These are phyloP conservation scores for Phyllotreta cruciferae DNA, from an alignment of 2,888 invertebrate genomes.

Conservation along the genomic window DNA sequence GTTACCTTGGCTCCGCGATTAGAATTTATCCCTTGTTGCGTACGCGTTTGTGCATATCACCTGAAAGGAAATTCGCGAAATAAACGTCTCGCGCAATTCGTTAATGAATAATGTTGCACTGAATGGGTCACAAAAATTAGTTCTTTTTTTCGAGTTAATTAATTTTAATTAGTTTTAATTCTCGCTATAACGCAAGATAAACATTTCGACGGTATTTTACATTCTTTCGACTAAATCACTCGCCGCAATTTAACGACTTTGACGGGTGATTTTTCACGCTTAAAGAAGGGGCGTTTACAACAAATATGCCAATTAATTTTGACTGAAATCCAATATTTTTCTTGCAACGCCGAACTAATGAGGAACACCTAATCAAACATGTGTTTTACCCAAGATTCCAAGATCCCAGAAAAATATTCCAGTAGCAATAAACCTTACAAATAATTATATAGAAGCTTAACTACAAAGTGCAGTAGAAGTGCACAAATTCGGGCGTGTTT, in stretches of 20 bases:
- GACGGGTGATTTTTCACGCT: conserved; percentile 14
- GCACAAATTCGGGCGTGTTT: no score
- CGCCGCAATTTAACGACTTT: conserved; percentile 11
- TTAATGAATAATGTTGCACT: no score
- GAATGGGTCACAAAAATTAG: no score
- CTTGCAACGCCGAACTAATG: conserved; percentile 31
- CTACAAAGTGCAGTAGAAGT: no score
- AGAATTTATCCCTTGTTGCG: conserved; percentile 26
- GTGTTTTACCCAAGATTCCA: conserved; percentile 13
- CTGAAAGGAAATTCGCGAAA: no score
- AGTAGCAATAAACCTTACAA: no score
- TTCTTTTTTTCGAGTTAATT: neutral
- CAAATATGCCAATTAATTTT: conserved; percentile 37
- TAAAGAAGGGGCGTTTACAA: conserved; percentile 27
- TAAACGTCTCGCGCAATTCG: no score
- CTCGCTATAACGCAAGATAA: neutral
- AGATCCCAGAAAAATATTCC: no score
- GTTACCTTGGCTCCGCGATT: conserved; percentile 29
- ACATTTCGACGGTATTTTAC: no score
- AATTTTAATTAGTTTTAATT: neutral
- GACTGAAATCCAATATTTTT: conserved; percentile 37
- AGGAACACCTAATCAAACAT: conserved; percentile 33
- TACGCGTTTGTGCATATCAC: no score
- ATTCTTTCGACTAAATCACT: conserved; percentile 18
- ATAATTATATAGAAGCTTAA: no score